Conservation (phyloP, 2,113 vertebrate genomes). For the Setophaga kirtlandii region DNA sequence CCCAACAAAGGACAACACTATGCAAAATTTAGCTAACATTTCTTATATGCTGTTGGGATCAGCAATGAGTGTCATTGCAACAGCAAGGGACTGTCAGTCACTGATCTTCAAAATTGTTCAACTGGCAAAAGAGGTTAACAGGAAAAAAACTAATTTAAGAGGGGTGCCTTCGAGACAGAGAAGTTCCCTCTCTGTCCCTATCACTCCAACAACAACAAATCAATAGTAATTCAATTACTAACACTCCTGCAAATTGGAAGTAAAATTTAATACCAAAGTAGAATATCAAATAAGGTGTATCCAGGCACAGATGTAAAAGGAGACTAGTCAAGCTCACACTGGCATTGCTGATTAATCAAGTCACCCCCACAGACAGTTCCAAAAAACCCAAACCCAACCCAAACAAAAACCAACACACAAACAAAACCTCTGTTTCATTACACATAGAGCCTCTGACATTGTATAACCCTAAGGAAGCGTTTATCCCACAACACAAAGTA, state of each 20-base stretch:
- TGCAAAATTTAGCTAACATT: background rate
- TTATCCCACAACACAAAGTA: background rate
- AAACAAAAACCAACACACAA: background rate
- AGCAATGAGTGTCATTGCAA: background rate
- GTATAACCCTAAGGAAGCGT: background rate
- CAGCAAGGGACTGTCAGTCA: background rate
- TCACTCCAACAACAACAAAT: background rate
- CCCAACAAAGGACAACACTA: background rate
- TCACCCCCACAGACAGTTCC: background rate
- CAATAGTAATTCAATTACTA: background rate
- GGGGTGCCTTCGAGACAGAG: background rate
- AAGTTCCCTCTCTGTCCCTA: background rate
- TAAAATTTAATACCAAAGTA: background rate
- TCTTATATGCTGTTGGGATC: background rate
- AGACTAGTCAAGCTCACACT: background rate
- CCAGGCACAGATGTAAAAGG: background rate
- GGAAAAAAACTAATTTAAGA: background rate
- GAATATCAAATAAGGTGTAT: background rate
- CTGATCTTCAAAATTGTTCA: background rate
- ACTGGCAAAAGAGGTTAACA: background rate
- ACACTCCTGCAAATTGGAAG: background rate
- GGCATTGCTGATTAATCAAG: background rate
- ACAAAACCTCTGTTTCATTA: background rate
- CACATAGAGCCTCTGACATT: background rate
- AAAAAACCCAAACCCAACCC: background rate